Base-by-base conservation (phyloP, 1,140 invertebrate genomes). In the Drusus annulatus region DNA sequence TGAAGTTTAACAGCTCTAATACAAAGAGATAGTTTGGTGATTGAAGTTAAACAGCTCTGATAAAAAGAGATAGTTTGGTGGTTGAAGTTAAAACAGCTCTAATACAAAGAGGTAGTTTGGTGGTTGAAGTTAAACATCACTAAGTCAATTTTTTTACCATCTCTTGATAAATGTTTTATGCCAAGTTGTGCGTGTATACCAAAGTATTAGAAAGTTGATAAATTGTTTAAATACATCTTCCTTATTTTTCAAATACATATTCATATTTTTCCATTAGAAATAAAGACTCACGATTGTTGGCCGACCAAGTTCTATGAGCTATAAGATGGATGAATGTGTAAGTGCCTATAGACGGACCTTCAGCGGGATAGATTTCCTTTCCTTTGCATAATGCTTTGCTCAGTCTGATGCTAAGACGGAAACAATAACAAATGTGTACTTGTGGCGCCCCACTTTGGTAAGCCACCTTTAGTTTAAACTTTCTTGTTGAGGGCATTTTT, bases 141-240 rank as follows among this genome's bases (percentile, higher is more conserved):
- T 75, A 75, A 75, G 71, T 75, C 71, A 75, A 75, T 74, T 75
- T 75, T 36, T 73, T 75, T 75, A 75, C 71, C 52, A 75, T 75
- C 71, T 75, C 54, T 58, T 54, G 69, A 75, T 58, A 75, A 75
- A 75, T 75, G 31, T 75, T 75, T 75, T 75, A 75, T 28, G 54
- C 71, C 56, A 56, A 75, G 54, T 75, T 31, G 51, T 28, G 71
- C 54, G 36, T 75, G 68, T 75, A 56, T 75, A 75, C 71, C 71
- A 75, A 75, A 75, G 71, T 58, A 58, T 75, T 75, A 45, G 54
- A 75, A 19, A 23, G 54, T 75, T 74, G 71, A 74, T 54, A 60
- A 25, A 58, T 56, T 75, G 19, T 75, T 36, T 73, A 73, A 51
- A 75, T 36, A 75, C 71, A 75, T 58, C 25, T 75, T 58, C 52